Base-by-base conservation (phyloP, 1,140 invertebrate species). In the Agrilus planipennis region DNA sequence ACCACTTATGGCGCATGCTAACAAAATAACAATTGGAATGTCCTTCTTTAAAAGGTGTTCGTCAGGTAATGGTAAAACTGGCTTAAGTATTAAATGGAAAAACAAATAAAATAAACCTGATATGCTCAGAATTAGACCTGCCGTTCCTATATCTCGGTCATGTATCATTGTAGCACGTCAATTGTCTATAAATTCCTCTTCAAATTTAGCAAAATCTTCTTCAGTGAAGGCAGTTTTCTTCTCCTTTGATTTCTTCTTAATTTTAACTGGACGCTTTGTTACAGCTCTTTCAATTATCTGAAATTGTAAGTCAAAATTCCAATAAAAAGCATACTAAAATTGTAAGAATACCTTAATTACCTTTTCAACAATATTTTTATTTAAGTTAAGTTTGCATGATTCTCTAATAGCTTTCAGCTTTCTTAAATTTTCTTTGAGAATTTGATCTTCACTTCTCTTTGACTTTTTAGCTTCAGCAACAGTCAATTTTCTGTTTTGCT, bases 161-260 rank as follows among this genome's bases (percentile, higher is more conserved):
- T 17, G 16, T 2, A 32, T n/a, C 28, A 30, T 30, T 30, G 11
- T 30, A 7, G 15, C n/a, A 30, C 28, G n/a, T 55, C 60, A 62
- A 41, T 58, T 58, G 39, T 59, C 63, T 43, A 65, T 61, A 34
- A 65, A 64, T 44, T 67, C 64, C 20, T 61, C 57, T 52, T 73
- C 67, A 57, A 70, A 71, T 32, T 64, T 57, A 36, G 65, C 54
- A 37, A 68, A 70, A 45, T 67, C 61, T 49, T 70, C 69, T 40
- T 72, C 70, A 0, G 71, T 68, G 49, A 74, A 74, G 9, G 64
- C 58, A 12, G 72, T 70, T 17, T 62, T 63, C 32, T 69, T 60
- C 35, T 61, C 47, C 31, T 66, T 62, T 5, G 44, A 34, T 36
- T 56, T 55, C 22, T 56, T 55, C 4, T 62, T 55, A 41, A 64